Evolutionary conservation across 2,113 vertebrate genomes (phyloP).

Genomic region (Macheiramphus alcinus): DNA sequence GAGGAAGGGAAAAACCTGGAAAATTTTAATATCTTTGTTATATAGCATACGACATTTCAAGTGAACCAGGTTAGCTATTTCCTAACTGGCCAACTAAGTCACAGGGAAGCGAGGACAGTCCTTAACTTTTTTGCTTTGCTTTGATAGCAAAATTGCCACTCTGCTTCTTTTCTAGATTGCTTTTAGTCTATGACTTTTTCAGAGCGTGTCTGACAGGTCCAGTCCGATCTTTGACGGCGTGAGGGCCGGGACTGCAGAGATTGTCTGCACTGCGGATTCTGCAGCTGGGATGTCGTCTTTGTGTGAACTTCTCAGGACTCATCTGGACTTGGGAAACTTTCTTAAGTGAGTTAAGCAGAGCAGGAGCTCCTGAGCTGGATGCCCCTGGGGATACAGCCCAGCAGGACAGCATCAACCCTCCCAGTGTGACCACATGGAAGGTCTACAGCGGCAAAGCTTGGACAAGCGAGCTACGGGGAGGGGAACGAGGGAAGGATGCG

Average conservation of each 20-base stretch:
- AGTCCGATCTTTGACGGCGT: accelerated
- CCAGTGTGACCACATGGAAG: not conserved
- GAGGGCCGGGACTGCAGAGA: not conserved
- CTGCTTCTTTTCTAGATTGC: not conserved
- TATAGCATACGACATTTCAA: not conserved
- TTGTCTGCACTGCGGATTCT: not conserved
- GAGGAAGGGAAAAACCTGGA: not conserved
- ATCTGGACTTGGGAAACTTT: not conserved
- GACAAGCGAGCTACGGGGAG: accelerated
- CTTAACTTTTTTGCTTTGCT: not conserved
- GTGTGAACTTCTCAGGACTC: not conserved
- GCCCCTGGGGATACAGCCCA: not conserved
- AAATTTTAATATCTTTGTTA: not conserved
- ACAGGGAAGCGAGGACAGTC: not conserved
- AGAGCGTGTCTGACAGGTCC: not conserved
- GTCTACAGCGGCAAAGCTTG: not conserved
- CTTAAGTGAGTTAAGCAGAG: not conserved
- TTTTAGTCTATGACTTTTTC: not conserved
- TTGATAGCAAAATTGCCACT: not conserved
- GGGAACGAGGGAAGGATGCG: not conserved
- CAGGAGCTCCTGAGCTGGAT: not conserved
- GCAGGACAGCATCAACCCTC: not conserved
- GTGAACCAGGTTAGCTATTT: not conserved
- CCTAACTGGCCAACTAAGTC: not conserved
- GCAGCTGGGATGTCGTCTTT: not conserved